phyloP scores from a whole-genome alignment of 2,888 invertebrate species.

The Aporophyla nigra region DNA sequence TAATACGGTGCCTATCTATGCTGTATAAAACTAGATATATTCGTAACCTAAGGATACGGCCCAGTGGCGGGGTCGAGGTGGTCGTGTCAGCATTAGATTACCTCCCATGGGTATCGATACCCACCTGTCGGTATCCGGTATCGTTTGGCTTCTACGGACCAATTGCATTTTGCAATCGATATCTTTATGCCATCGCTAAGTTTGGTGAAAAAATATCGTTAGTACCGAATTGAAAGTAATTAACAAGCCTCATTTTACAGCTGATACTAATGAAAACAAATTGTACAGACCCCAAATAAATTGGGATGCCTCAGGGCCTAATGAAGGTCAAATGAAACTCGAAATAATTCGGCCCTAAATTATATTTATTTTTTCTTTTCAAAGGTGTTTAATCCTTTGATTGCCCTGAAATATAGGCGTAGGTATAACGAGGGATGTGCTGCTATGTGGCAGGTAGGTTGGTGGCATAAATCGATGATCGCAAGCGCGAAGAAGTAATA shows the following conservation, averaged over 20 bases:
- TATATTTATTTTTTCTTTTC: conserved; percentile 9
- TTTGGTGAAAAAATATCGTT: conserved; percentile 14
- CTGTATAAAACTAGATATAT: conserved; percentile 31
- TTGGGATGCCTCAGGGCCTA: conserved; percentile 21
- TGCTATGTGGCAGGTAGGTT: not conserved
- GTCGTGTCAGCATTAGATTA: conserved; percentile 74
- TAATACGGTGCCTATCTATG: not conserved
- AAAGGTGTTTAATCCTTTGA: not conserved
- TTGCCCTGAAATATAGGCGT: conserved; percentile 7
- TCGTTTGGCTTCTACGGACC: conserved; percentile 68
- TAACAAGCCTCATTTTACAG: conserved; percentile 18
- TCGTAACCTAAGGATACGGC: conserved; percentile 72
- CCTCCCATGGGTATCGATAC: conserved; percentile 86
- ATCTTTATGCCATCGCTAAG: conserved; percentile 6
- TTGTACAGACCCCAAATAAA: conserved; percentile 24
- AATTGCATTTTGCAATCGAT: conserved; percentile 62
- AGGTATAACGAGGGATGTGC: not conserved
- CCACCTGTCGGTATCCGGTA: conserved; percentile 80
- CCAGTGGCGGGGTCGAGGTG: conserved; percentile 77
- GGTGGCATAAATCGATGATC: conserved; percentile 34
- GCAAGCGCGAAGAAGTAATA: conserved; percentile 40
- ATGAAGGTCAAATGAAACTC: conserved; percentile 15
- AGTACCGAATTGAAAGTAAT: conserved; percentile 6
- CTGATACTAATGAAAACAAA: conserved; percentile 27
- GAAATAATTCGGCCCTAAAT: conserved; percentile 18